phyloP scores from a whole-genome alignment of 1,140 invertebrate species.

The Pseudachorutes palmiensis region DNA sequence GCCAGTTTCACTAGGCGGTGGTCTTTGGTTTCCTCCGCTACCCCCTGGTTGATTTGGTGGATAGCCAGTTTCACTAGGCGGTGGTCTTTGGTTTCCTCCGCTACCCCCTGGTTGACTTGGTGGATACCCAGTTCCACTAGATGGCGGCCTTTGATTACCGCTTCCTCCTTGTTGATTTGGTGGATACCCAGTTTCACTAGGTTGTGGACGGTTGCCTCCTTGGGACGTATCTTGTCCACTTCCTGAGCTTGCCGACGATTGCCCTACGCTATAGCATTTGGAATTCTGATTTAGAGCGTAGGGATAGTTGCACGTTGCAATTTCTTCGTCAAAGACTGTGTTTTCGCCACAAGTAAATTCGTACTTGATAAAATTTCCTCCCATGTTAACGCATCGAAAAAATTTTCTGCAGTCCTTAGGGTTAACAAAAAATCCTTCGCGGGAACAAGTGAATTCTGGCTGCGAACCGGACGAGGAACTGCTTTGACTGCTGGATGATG shows the following conservation, averaged over 20 bases:
- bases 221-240: neutral
- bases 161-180: too few species aligned
- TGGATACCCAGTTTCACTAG: too few species aligned
- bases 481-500: too few species aligned
- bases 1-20: too few species aligned
- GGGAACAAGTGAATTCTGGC: neutral
- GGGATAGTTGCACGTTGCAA: slow-evolving; percentile 30
- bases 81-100: too few species aligned
- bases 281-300: slow-evolving; percentile 20
- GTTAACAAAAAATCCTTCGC: slow-evolving; percentile 25
- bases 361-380: slow-evolving; percentile 20
- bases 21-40: too few species aligned
- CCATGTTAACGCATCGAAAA: slow-evolving; percentile 26
- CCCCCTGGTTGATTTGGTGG: too few species aligned
- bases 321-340: slow-evolving; percentile 31
- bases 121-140: too few species aligned
- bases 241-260: too few species aligned
- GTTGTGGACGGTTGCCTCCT: neutral
- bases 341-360: slow-evolving; percentile 32
- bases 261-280: slow-evolving; percentile 21
- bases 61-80: too few species aligned
- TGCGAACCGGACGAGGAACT: neutral
- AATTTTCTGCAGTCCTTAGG: slow-evolving; percentile 21
- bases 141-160: too few species aligned
- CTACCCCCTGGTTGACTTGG: too few species aligned